Evolutionary conservation across 1,140 invertebrate genomes (phyloP).

Genomic region (Adelges cooleyi): DNA sequence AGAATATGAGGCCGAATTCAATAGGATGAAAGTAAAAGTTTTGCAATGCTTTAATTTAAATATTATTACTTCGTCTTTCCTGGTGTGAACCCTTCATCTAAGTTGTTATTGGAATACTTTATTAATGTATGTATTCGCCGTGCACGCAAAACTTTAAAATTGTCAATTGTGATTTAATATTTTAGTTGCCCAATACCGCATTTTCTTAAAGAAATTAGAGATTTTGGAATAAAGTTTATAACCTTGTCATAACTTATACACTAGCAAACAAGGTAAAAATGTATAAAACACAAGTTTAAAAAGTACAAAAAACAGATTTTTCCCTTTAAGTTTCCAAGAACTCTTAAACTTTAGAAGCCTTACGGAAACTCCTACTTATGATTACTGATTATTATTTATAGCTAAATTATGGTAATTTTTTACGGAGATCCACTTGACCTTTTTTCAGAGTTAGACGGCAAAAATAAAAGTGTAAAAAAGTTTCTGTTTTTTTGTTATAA

Average conservation of each 20-base stretch:
- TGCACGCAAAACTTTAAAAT: no score
- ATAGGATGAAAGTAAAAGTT: slow-evolving; percentile 15
- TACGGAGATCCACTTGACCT: no score
- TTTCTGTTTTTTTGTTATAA: no score
- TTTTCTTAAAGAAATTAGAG: neutral
- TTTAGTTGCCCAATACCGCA: no score
- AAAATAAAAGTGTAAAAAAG: no score
- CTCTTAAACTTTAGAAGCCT: neutral
- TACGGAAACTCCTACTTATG: neutral
- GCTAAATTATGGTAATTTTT: neutral
- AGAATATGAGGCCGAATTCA: neutral
- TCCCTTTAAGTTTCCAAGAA: neutral
- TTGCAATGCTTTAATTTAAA: neutral
- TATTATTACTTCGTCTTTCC: neutral
- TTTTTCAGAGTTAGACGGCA: no score
- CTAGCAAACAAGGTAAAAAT: neutral
- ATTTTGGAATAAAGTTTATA: neutral
- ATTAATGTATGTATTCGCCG: no score
- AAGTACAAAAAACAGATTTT: neutral
- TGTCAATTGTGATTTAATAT: no score
- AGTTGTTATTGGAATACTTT: no score
- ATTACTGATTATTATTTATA: slow-evolving; percentile 8
- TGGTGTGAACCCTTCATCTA: no score
- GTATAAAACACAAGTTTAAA: neutral
- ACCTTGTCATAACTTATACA: neutral